Conservation (phyloP, 2,113 vertebrate species). For the chimpanzee (Pan troglodytes) region DNA sequence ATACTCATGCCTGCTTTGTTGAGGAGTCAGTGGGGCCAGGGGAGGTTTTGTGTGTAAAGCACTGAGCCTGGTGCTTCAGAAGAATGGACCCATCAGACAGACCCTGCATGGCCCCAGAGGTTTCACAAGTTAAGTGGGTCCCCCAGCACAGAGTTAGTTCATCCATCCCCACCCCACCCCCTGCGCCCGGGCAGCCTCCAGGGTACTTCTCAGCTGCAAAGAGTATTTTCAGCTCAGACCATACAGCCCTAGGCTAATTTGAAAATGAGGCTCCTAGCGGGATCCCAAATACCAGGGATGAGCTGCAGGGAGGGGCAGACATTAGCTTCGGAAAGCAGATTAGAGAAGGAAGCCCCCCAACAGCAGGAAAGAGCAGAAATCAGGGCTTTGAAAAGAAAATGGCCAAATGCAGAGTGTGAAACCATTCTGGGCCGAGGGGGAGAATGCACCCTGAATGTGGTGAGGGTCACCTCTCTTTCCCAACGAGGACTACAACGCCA, state of each 20-base stretch:
- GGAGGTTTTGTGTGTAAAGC: neutral
- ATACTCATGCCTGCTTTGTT: rapidly evolving
- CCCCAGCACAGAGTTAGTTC: neutral
- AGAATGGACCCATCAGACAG: neutral
- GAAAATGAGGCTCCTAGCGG: neutral
- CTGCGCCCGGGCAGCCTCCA: neutral
- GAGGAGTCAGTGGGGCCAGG: neutral
- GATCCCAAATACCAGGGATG: neutral
- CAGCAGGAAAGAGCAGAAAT: neutral
- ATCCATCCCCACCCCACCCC: neutral
- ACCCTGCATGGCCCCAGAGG: neutral
- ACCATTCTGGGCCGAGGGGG: rapidly evolving
- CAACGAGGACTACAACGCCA: rapidly evolving
- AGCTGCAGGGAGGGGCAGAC: rapidly evolving
- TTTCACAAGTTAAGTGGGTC: neutral
- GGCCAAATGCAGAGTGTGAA: neutral
- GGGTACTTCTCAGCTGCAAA: neutral
- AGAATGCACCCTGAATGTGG: rapidly evolving
- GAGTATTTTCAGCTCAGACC: neutral
- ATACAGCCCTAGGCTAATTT: neutral
- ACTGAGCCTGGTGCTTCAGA: neutral
- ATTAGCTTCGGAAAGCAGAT: neutral
- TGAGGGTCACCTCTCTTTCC: neutral
- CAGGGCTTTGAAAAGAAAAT: neutral
- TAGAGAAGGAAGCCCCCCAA: neutral